Evolutionary conservation across 2,113 vertebrate genomes (phyloP).

Genomic region (Zosterops hypoxanthus): DNA sequence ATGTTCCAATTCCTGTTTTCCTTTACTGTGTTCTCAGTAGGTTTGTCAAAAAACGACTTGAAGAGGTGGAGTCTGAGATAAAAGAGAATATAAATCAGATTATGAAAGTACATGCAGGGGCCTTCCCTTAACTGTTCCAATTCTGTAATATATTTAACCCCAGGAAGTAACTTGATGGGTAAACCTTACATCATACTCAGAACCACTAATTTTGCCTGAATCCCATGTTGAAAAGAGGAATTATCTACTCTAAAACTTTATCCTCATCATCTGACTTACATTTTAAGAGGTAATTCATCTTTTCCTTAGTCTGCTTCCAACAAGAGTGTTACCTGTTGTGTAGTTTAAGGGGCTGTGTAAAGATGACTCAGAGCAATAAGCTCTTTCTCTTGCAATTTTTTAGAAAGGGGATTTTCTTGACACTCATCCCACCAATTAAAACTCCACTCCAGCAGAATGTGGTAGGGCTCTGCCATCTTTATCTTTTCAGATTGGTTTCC

Average conservation of each 20-base stretch:
- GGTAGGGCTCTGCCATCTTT: conserved; percentile 32
- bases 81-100: conserved; percentile 60
- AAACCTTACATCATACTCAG: conserved; percentile 55
- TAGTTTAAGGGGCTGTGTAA: background rate
- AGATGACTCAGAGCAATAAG: conserved; percentile 36
- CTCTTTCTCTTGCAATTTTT: background rate
- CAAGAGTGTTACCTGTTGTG: conserved; percentile 42
- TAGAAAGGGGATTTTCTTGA: conserved; percentile 24
- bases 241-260: conserved; percentile 53
- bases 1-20: conserved; percentile 2
- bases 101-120: background rate
- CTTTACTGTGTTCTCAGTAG: conserved; percentile 12
- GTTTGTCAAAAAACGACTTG: background rate
- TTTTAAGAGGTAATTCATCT: conserved; percentile 43
- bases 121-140: conserved; percentile 28
- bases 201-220: conserved; percentile 61
- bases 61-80: conserved; percentile 43
- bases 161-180: conserved; percentile 56
- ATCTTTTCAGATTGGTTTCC: conserved; percentile 10
- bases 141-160: conserved; percentile 45
- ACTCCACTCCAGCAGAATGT: background rate
- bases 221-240: conserved; percentile 66
- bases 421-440: conserved; percentile 20
- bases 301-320: conserved; percentile 35
- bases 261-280: conserved; percentile 49